A percentile compares a stretch with the other conserved stretches of the same genome.
Evolutionary conservation across 2,888 invertebrate genomes (phyloP).

Genomic region (Leptopilina syphax): DNA sequence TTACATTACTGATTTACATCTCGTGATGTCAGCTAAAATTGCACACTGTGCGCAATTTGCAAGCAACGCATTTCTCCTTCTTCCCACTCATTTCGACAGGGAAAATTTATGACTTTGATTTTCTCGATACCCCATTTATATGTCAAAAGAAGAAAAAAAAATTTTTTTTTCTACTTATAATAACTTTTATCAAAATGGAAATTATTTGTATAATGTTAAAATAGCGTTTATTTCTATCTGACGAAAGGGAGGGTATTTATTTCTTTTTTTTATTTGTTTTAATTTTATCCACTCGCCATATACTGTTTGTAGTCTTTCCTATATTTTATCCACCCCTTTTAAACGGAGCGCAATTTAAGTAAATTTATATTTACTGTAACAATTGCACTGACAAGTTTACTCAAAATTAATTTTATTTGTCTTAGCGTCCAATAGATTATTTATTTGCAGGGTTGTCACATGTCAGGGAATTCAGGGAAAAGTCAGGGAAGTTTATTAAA

Average conservation of each 20-base stretch:
- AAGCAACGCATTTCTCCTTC: conserved; percentile 36
- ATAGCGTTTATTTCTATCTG: neutral
- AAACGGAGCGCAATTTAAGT: too few relatives aligned
- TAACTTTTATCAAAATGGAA: neutral
- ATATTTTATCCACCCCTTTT: too few relatives aligned
- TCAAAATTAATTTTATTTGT: too few relatives aligned
- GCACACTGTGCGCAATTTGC: conserved; percentile 34
- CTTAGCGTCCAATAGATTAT: too few relatives aligned
- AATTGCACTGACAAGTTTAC: too few relatives aligned
- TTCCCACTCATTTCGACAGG: conserved; percentile 20
- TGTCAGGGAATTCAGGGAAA: too few relatives aligned
- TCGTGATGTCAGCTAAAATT: conserved; percentile 34
- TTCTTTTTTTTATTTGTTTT: neutral
- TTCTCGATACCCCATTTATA: neutral
- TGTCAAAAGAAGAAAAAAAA: neutral
- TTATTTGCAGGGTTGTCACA: too few relatives aligned
- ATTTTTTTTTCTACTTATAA: neutral
- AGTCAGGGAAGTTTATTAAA: too few relatives aligned
- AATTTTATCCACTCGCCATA: too few relatives aligned
- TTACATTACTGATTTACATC: conserved; percentile 42
- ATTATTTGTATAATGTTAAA: neutral
- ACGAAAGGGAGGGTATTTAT: too few relatives aligned
- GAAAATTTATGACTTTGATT: conserved; percentile 29
- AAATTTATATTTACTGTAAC: too few relatives aligned
- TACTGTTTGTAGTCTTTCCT: too few relatives aligned